Evolutionary conservation across 2,888 invertebrate genomes (phyloP).

Genomic region (Dasysyrphus albostriatus): DNA sequence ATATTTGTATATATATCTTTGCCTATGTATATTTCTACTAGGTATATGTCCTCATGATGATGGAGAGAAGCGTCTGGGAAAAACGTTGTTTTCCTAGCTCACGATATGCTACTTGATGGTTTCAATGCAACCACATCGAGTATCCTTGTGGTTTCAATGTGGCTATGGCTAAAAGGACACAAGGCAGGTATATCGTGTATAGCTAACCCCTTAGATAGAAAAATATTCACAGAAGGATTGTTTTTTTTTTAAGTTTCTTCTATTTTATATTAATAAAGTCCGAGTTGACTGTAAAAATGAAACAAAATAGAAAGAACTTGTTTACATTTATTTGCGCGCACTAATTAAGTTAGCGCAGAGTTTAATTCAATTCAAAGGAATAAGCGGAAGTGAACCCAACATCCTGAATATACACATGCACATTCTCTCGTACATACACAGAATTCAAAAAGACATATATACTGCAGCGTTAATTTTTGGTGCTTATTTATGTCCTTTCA

Average conservation of each 20-base stretch:
- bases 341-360: slow-evolving; percentile 72
- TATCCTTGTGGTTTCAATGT: slow-evolving; percentile 46
- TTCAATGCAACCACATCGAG: slow-evolving; percentile 55
- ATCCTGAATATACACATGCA: slow-evolving; percentile 11
- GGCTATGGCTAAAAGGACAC: slow-evolving; percentile 13
- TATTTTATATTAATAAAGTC: slow-evolving; percentile 34
- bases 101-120: slow-evolving; percentile 40
- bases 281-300: slow-evolving; percentile 30
- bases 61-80: slow-evolving; percentile 8
- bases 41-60: not conserved
- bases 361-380: slow-evolving; percentile 72
- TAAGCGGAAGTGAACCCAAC: slow-evolving; percentile 57
- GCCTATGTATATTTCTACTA: not conserved
- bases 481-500: slow-evolving; percentile 64
- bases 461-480: slow-evolving; percentile 16
- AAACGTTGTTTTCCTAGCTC: slow-evolving; percentile 37
- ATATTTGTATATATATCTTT: not conserved
- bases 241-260: not conserved
- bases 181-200: not conserved
- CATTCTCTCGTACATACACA: not conserved
- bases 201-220: slow-evolving; percentile 14
- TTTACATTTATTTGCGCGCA: slow-evolving; percentile 72
- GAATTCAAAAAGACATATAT: not conserved
- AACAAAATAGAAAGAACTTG: slow-evolving; percentile 54
- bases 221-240: not conserved